A percentile compares a stretch with the other conserved stretches of the same genome.
Conservation (phyloP, 2,888 invertebrate genomes). For the Perizoma flavofasciatum region DNA sequence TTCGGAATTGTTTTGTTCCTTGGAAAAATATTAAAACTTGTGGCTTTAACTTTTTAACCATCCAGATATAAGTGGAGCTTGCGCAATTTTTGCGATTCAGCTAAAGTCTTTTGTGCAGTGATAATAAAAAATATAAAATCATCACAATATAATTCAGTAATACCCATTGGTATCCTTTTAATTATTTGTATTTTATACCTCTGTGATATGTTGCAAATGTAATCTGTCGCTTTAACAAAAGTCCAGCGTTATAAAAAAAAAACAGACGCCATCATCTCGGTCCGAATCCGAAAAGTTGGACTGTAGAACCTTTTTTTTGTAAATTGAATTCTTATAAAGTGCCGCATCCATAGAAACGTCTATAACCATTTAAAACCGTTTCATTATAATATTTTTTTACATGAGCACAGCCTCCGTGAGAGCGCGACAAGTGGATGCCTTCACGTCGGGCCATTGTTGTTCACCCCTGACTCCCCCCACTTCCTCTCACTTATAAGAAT, state of each 20-base stretch:
- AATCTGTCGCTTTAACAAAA: too few relatives aligned
- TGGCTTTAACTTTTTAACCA: too few relatives aligned
- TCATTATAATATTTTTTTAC: slow-evolving; percentile 40
- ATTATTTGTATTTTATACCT: too few relatives aligned
- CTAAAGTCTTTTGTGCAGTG: neutral
- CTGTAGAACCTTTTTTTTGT: neutral
- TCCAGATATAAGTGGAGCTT: too few relatives aligned
- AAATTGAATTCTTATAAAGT: slow-evolving; percentile 23
- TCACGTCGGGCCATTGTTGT: slow-evolving; percentile 81
- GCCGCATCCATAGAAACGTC: slow-evolving; percentile 20
- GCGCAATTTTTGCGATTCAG: neutral
- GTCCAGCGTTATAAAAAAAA: too few relatives aligned
- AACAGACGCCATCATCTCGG: too few relatives aligned
- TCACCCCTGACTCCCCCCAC: slow-evolving; percentile 41
- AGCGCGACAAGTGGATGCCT: slow-evolving; percentile 81
- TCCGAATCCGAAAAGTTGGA: too few relatives aligned
- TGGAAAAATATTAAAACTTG: too few relatives aligned
- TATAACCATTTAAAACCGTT: slow-evolving; percentile 18
- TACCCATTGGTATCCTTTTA: neutral
- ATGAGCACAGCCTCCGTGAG: slow-evolving; percentile 65
- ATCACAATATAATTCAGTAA: neutral
- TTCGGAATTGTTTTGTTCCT: too few relatives aligned
- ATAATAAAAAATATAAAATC: neutral
- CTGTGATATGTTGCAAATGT: neutral
- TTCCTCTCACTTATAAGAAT: slow-evolving; percentile 20